phyloP scores from a whole-genome alignment of 2,888 invertebrate species.

The Melinaea menophilus region DNA sequence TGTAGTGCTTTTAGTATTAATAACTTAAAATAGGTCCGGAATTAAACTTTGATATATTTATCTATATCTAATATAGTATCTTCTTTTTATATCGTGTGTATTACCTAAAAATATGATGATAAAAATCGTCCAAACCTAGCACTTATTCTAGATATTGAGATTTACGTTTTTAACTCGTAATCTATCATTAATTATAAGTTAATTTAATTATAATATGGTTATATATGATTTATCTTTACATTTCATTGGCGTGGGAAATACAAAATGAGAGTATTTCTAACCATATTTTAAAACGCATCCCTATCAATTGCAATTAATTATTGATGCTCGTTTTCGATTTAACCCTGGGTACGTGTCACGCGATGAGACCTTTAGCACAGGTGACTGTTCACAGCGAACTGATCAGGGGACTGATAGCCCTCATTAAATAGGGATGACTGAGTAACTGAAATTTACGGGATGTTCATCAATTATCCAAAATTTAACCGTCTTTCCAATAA shows the following conservation, averaged over 20 bases:
- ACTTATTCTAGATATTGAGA: too few species aligned
- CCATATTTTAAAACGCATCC: conserved; percentile 33
- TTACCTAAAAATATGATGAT: too few species aligned
- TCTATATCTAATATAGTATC: background rate
- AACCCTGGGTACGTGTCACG: conserved; percentile 47
- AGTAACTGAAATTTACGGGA: conserved; percentile 6
- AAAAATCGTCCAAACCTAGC: too few species aligned
- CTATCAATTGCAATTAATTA: conserved; percentile 41
- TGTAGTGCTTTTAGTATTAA: conserved; percentile 11
- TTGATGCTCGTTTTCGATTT: conserved; percentile 33
- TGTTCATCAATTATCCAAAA: too few species aligned
- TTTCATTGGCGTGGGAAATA: conserved; percentile 48
- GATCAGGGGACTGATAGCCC: conserved; percentile 36
- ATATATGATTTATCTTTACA: background rate
- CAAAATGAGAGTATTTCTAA: conserved; percentile 15
- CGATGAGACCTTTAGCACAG: conserved; percentile 48
- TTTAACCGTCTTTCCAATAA: too few species aligned
- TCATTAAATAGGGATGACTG: conserved; percentile 32
- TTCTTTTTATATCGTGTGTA: too few species aligned
- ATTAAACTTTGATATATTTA: background rate
- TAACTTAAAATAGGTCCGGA: background rate
- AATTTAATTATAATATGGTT: background rate
- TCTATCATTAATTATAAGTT: background rate
- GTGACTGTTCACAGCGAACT: conserved; percentile 54
- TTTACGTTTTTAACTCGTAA: too few species aligned